Percentiles rank a stretch among this genome's conserved stretches.
phyloP scores from a whole-genome alignment of 1,140 invertebrate species.

The Phymorhynchus buccinoides region DNA sequence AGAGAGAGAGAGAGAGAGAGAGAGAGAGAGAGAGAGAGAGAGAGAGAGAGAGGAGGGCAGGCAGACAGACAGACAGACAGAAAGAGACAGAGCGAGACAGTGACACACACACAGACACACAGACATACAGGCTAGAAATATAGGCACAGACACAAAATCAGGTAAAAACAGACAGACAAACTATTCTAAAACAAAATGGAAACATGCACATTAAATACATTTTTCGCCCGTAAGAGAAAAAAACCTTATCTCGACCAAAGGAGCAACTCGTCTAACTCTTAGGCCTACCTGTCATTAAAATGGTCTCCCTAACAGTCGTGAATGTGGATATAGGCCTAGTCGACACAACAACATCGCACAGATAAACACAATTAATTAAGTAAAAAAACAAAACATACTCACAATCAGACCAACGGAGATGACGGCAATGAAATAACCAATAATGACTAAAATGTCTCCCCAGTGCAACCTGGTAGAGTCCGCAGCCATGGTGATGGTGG shows the following conservation, averaged over 20 bases:
- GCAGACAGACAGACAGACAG: constrained; percentile 5
- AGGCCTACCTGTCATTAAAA: too few relatives aligned
- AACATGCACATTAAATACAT: not conserved
- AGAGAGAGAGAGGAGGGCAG: not conserved
- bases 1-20: constrained; percentile 29
- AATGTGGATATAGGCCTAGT: too few relatives aligned
- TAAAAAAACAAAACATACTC: constrained; percentile 47
- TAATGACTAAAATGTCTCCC: constrained; percentile 70
- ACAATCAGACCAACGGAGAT: constrained; percentile 69
- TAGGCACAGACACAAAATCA: not conserved
- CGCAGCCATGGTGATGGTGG: not conserved
- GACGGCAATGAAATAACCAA: constrained; percentile 68
- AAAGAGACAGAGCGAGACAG: constrained; percentile 11
- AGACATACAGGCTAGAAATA: not conserved
- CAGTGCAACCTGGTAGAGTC: constrained; percentile 57
- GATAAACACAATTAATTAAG: not conserved
- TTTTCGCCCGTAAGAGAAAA: too few relatives aligned
- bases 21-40: constrained; percentile 20
- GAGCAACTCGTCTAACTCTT: too few relatives aligned
- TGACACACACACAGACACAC: not conserved
- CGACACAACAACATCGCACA: constrained; percentile 10
- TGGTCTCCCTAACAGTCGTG: too few relatives aligned
- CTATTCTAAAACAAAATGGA: not conserved
- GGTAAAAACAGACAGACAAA: not conserved
- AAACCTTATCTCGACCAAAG: too few relatives aligned